Base-by-base conservation (phyloP, 2,113 vertebrate genomes). In the Lanius ludovicianus region DNA sequence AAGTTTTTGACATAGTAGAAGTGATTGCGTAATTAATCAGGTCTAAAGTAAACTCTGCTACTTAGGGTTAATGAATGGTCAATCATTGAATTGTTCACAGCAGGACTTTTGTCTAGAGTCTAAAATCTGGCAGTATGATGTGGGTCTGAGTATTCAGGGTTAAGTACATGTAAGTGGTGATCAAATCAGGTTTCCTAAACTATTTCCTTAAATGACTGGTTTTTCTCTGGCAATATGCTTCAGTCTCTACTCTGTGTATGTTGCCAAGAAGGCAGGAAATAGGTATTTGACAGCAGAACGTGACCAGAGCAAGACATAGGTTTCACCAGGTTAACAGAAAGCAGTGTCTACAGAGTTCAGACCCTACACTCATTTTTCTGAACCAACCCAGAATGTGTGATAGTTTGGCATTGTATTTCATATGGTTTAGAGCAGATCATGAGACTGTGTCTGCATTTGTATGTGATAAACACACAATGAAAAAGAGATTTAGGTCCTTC, bases 371-470 rank as follows among this genome's bases (percentile, higher is more conserved):
- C 21, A 39, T 14, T 93, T 71, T 76, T 83, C 62, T 75, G 33
- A 86, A 73, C 11, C 52, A 56, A 65, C 6, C 5, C 17, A 69
- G 80, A 88, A 37, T 9, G 8, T 62, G 22, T 27, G 9, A 49
- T 9, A 73, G 20, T 6, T 76, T 7, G 5, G 14, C 2, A 46
- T 1, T 42, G 13, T 49, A 74, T 71, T 91, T 57, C 63, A 63
- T 52, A 24, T 10, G 13, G 6, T 27, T 92, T 55, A 88, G 53
- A 90, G 57, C 27, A 63, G 9, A 20, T 20, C 1, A 5, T 59
- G 25, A 87, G 24, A 13, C 17, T 31, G 7, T 3, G 0, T 25
- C 35, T 46, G 10, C 14, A n/a, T 41, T 49, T 3, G 1, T 70
- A 15, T 3, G 24, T 46, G 17, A 42, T 6, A 39, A 77, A 35